These are phyloP conservation scores for Halisarca cf. caerulea DNA, from an alignment of 37 sponge, comb jelly and placozoan genomes.

Conservation along the genomic window DNA sequence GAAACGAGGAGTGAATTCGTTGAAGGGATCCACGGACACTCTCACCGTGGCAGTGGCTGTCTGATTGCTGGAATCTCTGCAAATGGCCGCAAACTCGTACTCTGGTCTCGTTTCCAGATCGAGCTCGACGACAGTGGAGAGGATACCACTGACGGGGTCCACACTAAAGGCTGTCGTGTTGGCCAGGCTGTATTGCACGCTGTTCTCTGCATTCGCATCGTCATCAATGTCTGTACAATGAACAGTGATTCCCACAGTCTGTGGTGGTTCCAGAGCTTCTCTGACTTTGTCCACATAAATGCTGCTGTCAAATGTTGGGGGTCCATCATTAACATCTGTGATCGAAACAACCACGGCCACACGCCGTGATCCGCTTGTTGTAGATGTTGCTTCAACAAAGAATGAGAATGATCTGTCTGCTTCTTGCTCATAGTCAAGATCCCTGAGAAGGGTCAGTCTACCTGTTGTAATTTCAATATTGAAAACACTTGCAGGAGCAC, in stretches of 20 bases:
- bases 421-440: conserved; percentile 58
- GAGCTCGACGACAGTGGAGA: conserved; percentile 32
- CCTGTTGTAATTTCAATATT: conserved; percentile 44
- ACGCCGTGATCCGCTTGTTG: not conserved
- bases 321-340: conserved; percentile 48
- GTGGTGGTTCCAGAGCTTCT: conserved; percentile 19
- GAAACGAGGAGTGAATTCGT: conserved; percentile 62
- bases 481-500: conserved; percentile 1
- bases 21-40: conserved; percentile 61
- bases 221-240: conserved; percentile 62
- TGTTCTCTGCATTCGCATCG: conserved; percentile 7
- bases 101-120: conserved; percentile 25
- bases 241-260: conserved; percentile 1
- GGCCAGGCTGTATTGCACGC: not conserved
- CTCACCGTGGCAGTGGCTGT: conserved; percentile 26
- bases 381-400: conserved; percentile 36
- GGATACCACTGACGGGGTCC: conserved; percentile 19
- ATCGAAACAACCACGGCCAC: conserved; percentile 45
- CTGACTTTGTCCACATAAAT: conserved; percentile 38
- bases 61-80: conserved; percentile 50
- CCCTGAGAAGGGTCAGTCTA: conserved; percentile 19
- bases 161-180: conserved; percentile 23
- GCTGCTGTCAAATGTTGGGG: conserved; percentile 35
- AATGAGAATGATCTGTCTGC: not conserved
- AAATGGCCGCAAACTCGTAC: conserved; percentile 38